Base-by-base conservation (phyloP, 2,113 vertebrate genomes). In the Puntigrus tetrazona region DNA sequence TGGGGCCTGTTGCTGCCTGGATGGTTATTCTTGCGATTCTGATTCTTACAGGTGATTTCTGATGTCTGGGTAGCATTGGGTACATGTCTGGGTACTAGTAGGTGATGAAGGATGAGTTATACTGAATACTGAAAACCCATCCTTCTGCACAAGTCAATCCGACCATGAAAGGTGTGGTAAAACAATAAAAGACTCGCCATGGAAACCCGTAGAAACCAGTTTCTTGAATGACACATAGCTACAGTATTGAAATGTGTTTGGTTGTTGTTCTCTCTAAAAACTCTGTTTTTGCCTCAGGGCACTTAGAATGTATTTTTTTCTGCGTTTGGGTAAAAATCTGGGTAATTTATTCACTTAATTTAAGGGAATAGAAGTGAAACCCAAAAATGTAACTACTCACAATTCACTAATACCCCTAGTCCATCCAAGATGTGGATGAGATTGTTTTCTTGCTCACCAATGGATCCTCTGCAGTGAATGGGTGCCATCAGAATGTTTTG, bases 21-120 rank as follows among this genome's bases (percentile, higher is more conserved):
- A 77, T 91, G 0, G 2, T 88, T 4, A 3, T 90, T 1, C 5
- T 88, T 0, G 29, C 47, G 1, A 22, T 90, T 13, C 20, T 91
- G 5, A 22, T 92, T 2, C 1, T 94, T 61, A 74, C 91, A 86
- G 92, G 93, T 94, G 9, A 29, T 13, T 50, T 38, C 36, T 11
- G 18, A 20, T 45, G 3, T 43, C 13, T 14, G 43, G 34, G 25
- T 41, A 3, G 3, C 31, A 41, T 41, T 41, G 22, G n/a, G n/a
- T n/a, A n/a, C n/a, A n/a, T n/a, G n/a, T n/a, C n/a, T 50, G 22
- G 14, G 36, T 72, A 1, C 36, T 43, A 25, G 43, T 43, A 43
- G 20, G 2, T 7, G n/a, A 72, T 43, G 11, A 73, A 50, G 1
- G 27, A 75, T 4, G 1, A 1, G n/a, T n/a, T n/a, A 29, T 50